phyloP scores from a whole-genome alignment of 2,888 invertebrate species.

The Meiosimyza decipiens region DNA sequence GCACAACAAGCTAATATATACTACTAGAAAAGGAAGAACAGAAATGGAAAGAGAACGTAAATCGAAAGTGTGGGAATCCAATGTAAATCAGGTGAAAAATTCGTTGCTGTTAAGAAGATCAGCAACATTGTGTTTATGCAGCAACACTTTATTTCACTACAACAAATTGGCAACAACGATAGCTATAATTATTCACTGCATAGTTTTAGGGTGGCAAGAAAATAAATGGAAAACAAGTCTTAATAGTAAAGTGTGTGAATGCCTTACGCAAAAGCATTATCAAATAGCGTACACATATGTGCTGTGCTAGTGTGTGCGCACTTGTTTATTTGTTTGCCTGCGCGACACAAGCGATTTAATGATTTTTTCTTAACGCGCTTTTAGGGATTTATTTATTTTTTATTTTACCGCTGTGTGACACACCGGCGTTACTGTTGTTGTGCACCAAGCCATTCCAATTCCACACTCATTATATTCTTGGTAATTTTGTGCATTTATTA shows the following conservation, averaged over 20 bases:
- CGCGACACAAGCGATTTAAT: not conserved
- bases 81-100: too few species aligned
- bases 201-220: constrained; percentile 12
- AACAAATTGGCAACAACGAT: constrained; percentile 19
- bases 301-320: not conserved
- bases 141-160: not conserved
- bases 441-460: too few species aligned
- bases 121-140: not conserved
- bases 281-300: not conserved
- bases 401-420: not conserved
- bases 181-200: constrained; percentile 21
- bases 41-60: too few species aligned
- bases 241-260: too few species aligned
- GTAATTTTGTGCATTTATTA: constrained; percentile 26
- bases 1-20: not conserved
- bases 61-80: too few species aligned
- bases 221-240: too few species aligned
- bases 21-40: too few species aligned
- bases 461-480: constrained; percentile 4
- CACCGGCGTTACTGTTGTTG: not conserved
- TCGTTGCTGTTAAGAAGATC: not conserved
- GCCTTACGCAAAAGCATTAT: too few species aligned
- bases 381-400: constrained; percentile 9
- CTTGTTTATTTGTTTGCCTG: too few species aligned
- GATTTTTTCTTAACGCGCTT: constrained; percentile 18